Evolutionary conservation across 2,888 invertebrate genomes (phyloP), one percentile per base, ranked within the genome.

Genomic region (Sussaba pulchella): DNA sequence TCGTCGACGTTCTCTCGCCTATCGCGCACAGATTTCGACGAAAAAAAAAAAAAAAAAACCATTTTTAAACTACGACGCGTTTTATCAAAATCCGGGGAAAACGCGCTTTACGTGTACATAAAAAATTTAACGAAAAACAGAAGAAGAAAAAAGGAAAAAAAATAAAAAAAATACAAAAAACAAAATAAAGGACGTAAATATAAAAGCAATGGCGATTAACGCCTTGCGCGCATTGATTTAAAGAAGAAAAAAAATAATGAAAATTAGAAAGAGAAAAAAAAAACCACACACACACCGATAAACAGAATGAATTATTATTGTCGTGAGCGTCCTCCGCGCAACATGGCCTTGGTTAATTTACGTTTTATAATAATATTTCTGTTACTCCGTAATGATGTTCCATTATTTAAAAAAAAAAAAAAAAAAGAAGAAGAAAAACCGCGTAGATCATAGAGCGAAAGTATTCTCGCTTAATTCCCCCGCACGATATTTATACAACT

Each of bases 281-380:
- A 47, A 64, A 47, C 14, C 39, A 24, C 24, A 66, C 26, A 61
- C n/a, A 31, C n/a, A n/a, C n/a, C 43, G 63, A 54, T 67, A 54
- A 54, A 61, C 71, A 70, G 63, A 69, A 72, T 70, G 77, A 64
- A 78, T 78, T 78, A 82, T 83, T 69, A 75, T 82, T 75, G 79
- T 78, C 82, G 82, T 50, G 75, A 21, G 67, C n/a, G 36, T 45
- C 63, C 41, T 59, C 52, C 69, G 59, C 75, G 81, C 81, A 72
- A 78, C 80, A 80, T 75, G 80, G 83, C 82, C 83, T 83, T 83
- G 80, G 82, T 83, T 82, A 80, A 82, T 83, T 83, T 71, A 75
- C 71, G 70, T 79, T 80, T n/a, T 76, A 78, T 70, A 79, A 71
- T 77, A 45, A 78, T 70, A 64, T 76, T 81, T 82, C 73, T 82